phyloP scores from a whole-genome alignment of 2,888 invertebrate genomes.

The Torymus texanus region DNA sequence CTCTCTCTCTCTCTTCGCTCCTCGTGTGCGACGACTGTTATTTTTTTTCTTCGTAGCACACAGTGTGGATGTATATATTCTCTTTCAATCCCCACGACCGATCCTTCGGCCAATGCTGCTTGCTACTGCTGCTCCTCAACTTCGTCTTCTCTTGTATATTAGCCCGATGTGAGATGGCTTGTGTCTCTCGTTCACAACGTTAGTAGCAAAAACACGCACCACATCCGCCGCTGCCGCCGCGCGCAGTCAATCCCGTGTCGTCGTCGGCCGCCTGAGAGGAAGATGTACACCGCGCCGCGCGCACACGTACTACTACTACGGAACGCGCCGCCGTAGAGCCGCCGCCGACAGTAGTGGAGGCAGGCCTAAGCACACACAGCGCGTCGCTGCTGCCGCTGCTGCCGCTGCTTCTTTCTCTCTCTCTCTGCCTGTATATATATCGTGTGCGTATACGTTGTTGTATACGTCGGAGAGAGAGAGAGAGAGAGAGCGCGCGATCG shows the following conservation, averaged over 20 bases:
- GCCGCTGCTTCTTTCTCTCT: not conserved
- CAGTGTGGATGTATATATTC: no score
- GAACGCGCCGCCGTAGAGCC: not conserved
- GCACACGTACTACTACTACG: not conserved
- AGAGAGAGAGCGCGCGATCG: conserved; percentile 3
- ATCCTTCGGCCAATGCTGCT: no score
- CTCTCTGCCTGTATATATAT: not conserved
- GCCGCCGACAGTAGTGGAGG: not conserved
- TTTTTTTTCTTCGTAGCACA: no score
- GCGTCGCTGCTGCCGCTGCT: not conserved
- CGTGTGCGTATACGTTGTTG: not conserved
- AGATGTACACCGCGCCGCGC: conserved; percentile 27
- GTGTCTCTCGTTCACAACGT: conserved; percentile 33
- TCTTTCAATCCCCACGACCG: no score
- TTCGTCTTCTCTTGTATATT: no score
- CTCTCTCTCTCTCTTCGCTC: conserved; percentile 9
- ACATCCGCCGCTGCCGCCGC: conserved; percentile 44
- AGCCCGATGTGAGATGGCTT: not conserved
- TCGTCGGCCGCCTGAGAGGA: conserved; percentile 39
- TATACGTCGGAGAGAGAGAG: conserved; percentile 1
- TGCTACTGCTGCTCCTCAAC: no score
- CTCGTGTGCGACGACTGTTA: no score
- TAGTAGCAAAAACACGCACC: conserved; percentile 43
- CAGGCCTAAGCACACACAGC: no score
- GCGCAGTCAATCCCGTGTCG: conserved; percentile 4